Evolutionary conservation across 2,797 vertebrate genomes (phyloP), one percentile per base, ranked within the genome.

Genomic region (Saxicola maurus): DNA sequence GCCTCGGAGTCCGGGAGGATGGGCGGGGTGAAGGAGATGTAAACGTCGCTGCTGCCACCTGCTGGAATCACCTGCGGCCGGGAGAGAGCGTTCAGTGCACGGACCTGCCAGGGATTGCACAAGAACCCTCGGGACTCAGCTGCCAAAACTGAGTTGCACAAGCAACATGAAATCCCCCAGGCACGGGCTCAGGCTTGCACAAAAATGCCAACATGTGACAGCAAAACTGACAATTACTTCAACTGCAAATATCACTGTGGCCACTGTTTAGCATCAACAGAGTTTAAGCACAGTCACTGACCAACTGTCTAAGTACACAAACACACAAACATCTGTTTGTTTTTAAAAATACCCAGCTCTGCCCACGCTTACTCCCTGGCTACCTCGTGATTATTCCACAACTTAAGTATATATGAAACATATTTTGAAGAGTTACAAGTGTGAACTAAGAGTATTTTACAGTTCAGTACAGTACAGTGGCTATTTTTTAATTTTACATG

Each of bases 11-110:
- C 93, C 0, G 97, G 97, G 3, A 98, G 97, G 62, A 97, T 95
- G 25, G 82, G 21, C 7, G 99, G 99, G 9, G 97, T 98, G 96
- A 99, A 99, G 57, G 98, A 98, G 17, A 98, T 94, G 33, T 94
- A 94, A 91, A 99, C 84, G 65, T 96, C 97, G 86, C 92, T 91
- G 43, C 97, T 97, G 91, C 98, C 97, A 49, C 98, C 96, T 35
- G 98, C 98, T 83, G 98, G 98, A 94, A 99, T 92, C 87, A 99
- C 97, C 99, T 99, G 95, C 35, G 56, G 42, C 1, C 6, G 12
- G 21, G 67, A 86, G 30, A 77, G 10, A 68, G 21, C 0, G 25
- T 2, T 85, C 0, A 33, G 40, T 0, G 14, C 65, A 3, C 31
- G 49, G 45, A 71, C 35, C 61, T 33, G 82, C 53, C 31, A 7